A percentile compares a stretch with the other conserved stretches of the same genome.
These are phyloP conservation scores for Brachyopa scutellaris DNA, from an alignment of 2,888 invertebrate species.

Conservation along the genomic window DNA sequence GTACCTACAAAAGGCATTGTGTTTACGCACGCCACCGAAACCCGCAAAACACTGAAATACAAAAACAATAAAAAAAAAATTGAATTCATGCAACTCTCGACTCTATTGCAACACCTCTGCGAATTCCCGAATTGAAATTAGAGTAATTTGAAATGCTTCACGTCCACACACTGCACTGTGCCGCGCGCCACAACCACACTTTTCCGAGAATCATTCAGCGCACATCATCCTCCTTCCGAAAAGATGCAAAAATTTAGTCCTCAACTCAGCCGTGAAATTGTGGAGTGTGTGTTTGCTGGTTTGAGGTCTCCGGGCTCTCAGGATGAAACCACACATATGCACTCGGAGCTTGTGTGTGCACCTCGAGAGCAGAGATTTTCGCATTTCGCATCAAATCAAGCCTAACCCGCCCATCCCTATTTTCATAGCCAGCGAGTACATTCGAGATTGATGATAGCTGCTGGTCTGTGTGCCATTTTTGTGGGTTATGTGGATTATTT, in stretches of 20 bases:
- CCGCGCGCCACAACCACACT: conserved; percentile 13
- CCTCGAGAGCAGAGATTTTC: conserved; percentile 57
- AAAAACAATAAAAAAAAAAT: conserved; percentile 22
- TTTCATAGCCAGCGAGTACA: conserved; percentile 2
- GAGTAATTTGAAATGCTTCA: conserved; percentile 72
- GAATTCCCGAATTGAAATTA: conserved; percentile 72
- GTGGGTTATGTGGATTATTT: conserved; percentile 71
- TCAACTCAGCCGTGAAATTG: conserved; percentile 51
- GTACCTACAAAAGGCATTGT: no score
- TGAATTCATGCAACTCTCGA: conserved; percentile 70
- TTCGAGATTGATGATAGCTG: conserved; percentile 48
- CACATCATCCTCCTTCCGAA: background rate
- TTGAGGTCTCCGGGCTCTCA: conserved; percentile 61
- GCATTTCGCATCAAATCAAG: conserved; percentile 37
- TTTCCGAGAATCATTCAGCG: conserved; percentile 44
- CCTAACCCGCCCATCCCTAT: background rate
- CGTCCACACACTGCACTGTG: conserved; percentile 47
- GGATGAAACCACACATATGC: conserved; percentile 69
- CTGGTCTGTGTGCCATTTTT: conserved; percentile 65
- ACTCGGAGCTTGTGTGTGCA: conserved; percentile 50
- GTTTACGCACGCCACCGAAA: no score
- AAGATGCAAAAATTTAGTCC: conserved; percentile 66
- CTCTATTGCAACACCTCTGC: conserved; percentile 70
- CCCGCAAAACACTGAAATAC: conserved; percentile 28
- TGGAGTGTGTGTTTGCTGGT: conserved; percentile 25